These are phyloP conservation scores for Cheilosia scutellata DNA, from an alignment of 2,888 invertebrate species.

Conservation along the genomic window DNA sequence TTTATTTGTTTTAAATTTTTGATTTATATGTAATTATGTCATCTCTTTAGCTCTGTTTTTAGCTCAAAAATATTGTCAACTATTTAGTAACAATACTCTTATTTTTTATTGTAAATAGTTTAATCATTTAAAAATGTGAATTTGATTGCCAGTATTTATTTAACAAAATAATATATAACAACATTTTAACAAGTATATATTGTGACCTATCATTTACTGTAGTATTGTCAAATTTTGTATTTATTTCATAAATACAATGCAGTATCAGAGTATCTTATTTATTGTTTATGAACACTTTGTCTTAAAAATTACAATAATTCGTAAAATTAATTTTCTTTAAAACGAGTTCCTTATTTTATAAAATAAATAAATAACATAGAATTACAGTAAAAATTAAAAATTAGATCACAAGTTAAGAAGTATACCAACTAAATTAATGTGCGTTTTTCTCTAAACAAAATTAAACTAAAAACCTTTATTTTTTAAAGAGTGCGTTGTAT, in stretches of 20 bases:
- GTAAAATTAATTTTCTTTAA: neutral
- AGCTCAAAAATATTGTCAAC: slow-evolving; percentile 59
- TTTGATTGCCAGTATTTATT: slow-evolving; percentile 70
- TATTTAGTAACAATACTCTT: slow-evolving; percentile 51
- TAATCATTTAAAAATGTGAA: slow-evolving; percentile 66
- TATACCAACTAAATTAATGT: neutral
- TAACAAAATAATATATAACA: slow-evolving; percentile 64
- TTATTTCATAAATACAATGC: slow-evolving; percentile 30
- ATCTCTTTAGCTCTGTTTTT: slow-evolving; percentile 26
- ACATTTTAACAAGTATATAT: slow-evolving; percentile 70
- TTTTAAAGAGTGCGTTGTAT: too few relatives aligned
- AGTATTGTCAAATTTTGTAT: slow-evolving; percentile 60
- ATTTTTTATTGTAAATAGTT: slow-evolving; percentile 65
- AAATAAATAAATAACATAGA: neutral
- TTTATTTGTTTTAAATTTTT: slow-evolving; percentile 14
- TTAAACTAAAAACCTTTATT: neutral
- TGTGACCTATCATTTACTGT: slow-evolving; percentile 60
- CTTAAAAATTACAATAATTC: neutral
- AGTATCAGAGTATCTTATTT: slow-evolving; percentile 37
- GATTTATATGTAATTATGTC: slow-evolving; percentile 30
- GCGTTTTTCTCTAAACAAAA: neutral
- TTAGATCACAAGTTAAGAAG: neutral
- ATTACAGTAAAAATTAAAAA: neutral
- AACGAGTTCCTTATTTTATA: neutral
- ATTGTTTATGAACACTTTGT: slow-evolving; percentile 47